Evolutionary conservation across 2,888 invertebrate genomes (phyloP).

Genomic region (Octodonta nipae): DNA sequence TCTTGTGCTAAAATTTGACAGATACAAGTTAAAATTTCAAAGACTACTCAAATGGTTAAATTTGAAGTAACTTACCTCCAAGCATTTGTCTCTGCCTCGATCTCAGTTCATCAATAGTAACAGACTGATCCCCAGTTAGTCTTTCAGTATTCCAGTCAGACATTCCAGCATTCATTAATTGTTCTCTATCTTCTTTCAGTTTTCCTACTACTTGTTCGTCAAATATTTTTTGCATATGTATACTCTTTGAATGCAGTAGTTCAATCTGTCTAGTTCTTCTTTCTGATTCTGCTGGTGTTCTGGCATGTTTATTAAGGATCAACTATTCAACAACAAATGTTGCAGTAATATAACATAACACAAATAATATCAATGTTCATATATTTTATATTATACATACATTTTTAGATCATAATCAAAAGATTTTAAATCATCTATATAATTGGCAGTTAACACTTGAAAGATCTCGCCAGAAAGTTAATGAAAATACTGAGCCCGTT

Average conservation of each 20-base stretch:
- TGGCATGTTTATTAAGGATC: constrained; percentile 26
- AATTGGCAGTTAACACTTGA: too few species aligned
- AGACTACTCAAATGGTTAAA: constrained; percentile 4
- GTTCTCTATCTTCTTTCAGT: constrained; percentile 25
- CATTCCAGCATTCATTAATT: constrained; percentile 30
- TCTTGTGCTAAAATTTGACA: too few species aligned
- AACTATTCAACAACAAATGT: too few species aligned
- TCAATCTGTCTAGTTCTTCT: constrained; percentile 48
- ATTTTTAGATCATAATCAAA: too few species aligned
- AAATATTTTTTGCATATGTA: constrained; percentile 43
- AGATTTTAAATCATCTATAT: too few species aligned
- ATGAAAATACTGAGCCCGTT: too few species aligned
- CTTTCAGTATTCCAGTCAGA: constrained; percentile 34
- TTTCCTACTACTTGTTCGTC: constrained; percentile 31
- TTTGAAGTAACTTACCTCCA: constrained; percentile 34
- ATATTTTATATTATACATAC: too few species aligned
- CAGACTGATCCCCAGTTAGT: constrained; percentile 3
- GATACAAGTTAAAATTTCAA: too few species aligned
- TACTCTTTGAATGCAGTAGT: constrained; percentile 43
- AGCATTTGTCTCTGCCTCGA: constrained; percentile 46
- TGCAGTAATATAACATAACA: too few species aligned
- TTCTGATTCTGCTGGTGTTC: constrained; percentile 49
- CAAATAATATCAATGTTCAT: too few species aligned
- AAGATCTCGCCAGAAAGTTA: too few species aligned
- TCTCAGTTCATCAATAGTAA: constrained; percentile 36